These are phyloP conservation scores for Lutjanus argentimaculatus DNA, from an alignment of 2,797 vertebrate species.

Conservation along the genomic window DNA sequence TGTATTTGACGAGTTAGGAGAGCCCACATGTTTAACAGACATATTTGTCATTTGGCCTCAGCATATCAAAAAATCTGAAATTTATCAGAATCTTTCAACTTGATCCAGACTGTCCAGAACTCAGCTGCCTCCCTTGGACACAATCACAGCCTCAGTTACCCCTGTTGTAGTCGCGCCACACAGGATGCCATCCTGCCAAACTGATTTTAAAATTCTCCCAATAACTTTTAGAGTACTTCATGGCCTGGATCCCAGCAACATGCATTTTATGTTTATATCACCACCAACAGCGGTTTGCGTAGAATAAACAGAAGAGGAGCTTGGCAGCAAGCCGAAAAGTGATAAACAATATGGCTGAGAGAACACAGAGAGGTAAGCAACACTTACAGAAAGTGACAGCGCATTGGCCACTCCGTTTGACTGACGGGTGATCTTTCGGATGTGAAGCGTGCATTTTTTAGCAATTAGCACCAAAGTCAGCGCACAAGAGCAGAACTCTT, in stretches of 20 bases:
- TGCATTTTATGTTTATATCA: conserved; percentile 50
- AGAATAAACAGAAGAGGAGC: conserved; percentile 51
- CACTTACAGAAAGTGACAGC: conserved; percentile 17
- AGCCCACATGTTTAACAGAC: neutral
- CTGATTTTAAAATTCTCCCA: conserved; percentile 51
- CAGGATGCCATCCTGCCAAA: conserved; percentile 41
- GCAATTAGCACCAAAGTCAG: conserved; percentile 32
- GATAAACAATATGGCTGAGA: conserved; percentile 45
- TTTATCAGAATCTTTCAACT: conserved; percentile 8
- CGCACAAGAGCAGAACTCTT: conserved; percentile 21
- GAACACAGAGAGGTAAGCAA: conserved; percentile 42
- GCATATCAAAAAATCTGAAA: neutral
- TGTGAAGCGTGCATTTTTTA: neutral
- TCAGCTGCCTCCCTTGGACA: conserved; percentile 7
- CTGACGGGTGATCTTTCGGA: conserved; percentile 35
- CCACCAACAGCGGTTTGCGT: conserved; percentile 16
- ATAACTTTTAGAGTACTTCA: conserved; percentile 51
- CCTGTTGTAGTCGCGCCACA: conserved; percentile 9
- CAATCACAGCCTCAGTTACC: conserved; percentile 14
- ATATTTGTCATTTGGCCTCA: neutral
- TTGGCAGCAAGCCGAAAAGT: conserved; percentile 34
- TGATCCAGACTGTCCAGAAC: conserved; percentile 30
- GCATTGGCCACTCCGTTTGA: conserved; percentile 31
- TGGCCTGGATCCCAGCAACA: conserved; percentile 32
- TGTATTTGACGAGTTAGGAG: too few relatives aligned